A percentile compares a stretch with the other conserved stretches of the same genome.
Conservation (phyloP, 2,113 vertebrate species). For the Copsychus sechellarum region DNA sequence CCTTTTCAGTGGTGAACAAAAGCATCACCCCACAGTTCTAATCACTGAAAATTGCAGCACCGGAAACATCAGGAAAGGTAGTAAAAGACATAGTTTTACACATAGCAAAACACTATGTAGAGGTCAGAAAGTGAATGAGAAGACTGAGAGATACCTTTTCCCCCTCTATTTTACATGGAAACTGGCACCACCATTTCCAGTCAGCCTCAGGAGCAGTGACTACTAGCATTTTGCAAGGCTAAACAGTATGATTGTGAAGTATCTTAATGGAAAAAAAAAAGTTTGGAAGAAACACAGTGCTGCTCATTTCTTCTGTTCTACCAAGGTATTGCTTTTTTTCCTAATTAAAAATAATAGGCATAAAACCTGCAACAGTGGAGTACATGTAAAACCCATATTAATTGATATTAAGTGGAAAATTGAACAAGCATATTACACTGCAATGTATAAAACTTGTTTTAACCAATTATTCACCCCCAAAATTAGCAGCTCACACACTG, state of each 20-base stretch:
- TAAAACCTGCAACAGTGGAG: conserved; percentile 25
- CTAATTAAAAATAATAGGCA: conserved; percentile 66
- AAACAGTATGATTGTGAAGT: neutral
- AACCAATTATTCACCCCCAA: conserved; percentile 41
- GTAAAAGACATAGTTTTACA: neutral
- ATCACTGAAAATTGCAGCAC: neutral
- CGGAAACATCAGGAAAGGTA: neutral
- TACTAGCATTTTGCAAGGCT: neutral
- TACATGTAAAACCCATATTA: conserved; percentile 15
- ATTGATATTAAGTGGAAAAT: conserved; percentile 69
- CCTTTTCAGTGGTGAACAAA: neutral
- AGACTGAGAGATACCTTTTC: neutral
- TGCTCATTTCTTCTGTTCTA: neutral
- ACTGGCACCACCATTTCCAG: neutral
- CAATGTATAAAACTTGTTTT: conserved; percentile 33
- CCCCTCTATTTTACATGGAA: accelerated
- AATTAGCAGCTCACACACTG: conserved; percentile 29
- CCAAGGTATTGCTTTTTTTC: conserved; percentile 37
- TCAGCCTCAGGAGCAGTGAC: neutral
- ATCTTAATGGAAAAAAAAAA: neutral
- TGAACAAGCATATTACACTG: conserved; percentile 32
- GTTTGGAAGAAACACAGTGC: neutral
- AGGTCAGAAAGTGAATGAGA: neutral
- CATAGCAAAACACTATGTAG: neutral
- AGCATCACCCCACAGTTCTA: neutral